These are phyloP conservation scores for Standfussiana lucernea DNA, from an alignment of 2,888 invertebrate species.

Conservation along the genomic window DNA sequence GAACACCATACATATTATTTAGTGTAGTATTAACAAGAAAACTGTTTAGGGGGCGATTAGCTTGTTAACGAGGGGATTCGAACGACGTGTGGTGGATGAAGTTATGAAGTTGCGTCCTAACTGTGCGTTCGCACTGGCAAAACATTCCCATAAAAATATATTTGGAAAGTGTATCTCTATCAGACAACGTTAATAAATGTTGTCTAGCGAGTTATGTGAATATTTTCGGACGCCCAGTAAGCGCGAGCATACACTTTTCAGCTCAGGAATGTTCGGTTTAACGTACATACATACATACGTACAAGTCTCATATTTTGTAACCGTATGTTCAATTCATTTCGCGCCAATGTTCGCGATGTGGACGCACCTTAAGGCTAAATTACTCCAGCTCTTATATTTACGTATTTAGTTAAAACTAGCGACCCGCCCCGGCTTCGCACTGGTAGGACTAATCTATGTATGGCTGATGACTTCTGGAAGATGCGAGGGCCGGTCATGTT, in stretches of 20 bases:
- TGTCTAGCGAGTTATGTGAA: neutral
- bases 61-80: neutral
- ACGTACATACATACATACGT: no score
- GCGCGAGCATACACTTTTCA: neutral
- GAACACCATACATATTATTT: constrained; percentile 5
- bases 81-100: constrained; percentile 15
- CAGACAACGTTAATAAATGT: neutral
- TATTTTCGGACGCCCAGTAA: neutral
- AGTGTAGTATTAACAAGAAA: constrained; percentile 16
- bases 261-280: neutral
- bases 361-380: neutral
- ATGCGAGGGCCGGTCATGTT: no score
- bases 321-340: neutral
- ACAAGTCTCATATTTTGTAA: neutral
- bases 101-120: constrained; percentile 6
- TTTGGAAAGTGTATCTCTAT: neutral
- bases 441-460: no score
- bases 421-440: no score
- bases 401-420: neutral
- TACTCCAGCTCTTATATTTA: neutral
- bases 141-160: neutral
- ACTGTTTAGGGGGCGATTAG: constrained; percentile 10
- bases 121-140: neutral
- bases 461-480: no score
- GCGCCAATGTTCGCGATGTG: neutral